Base-by-base conservation (phyloP, 2,113 vertebrate species). In the Rhea pennata region DNA sequence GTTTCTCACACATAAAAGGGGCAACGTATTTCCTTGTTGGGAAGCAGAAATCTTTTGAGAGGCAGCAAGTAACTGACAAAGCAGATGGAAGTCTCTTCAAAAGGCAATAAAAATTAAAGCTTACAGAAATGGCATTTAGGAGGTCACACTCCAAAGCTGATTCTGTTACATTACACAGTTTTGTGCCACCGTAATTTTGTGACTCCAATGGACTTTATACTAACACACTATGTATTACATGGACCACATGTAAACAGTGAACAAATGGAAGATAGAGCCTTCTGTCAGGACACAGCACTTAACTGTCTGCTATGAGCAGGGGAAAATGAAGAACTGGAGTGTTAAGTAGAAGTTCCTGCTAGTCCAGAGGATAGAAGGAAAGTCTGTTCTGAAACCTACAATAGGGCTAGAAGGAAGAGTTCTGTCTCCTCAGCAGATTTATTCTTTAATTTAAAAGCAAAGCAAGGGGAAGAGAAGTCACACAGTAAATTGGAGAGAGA, bases 41-140 rank as follows among this genome's bases (percentile, higher is more conserved):
- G 48, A 84, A 95, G 67, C 50, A 96, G 53, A 87, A 88, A 70
- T 89, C 77, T 88, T 93, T 94, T 66, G 33, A 90, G 89, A 93
- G 67, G 56, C 65, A 91, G 83, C 67, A 94, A 92, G 81, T 87
- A 96, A 93, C 70, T 39, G 19, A n/a, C 58, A 84, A 83, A 53
- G 51, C 76, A 93, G 73, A 87, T 11, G 88, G 46, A 67, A 75
- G 29, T 82, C 42, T 61, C 73, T 90, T 92, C 44, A 74, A 93
- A 88, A 74, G 15, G 61, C 19, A 89, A 44, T 46, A 84, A 50
- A 81, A 92, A 56, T 33, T 31, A 76, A 59, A 87, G 50, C 4
- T 77, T 76, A 66, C 61, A 95, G 39, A 94, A 87, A 84, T 4
- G 59, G 83, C 27, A 61, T 92, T 79, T 46, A 94, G 46, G 42